These are phyloP conservation scores for Hypocryptadius cinnamomeus DNA, from an alignment of 2,113 vertebrate genomes.

Conservation along the genomic window DNA sequence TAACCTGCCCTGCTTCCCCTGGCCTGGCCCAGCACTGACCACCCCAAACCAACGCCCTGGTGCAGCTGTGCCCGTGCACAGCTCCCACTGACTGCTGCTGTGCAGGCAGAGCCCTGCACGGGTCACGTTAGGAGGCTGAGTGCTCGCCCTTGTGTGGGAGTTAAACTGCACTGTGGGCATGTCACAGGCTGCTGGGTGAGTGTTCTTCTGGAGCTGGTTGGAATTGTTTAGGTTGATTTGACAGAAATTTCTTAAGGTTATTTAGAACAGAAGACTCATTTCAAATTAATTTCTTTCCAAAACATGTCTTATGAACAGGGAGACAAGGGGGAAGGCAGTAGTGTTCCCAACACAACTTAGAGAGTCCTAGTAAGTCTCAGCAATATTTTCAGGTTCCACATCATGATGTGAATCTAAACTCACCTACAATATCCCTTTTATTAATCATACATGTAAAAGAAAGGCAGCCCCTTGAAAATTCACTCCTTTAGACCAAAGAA, in stretches of 20 bases:
- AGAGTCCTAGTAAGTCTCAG: background rate
- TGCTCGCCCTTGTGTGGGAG: background rate
- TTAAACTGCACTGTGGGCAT: background rate
- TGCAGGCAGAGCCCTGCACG: background rate
- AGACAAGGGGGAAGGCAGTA: background rate
- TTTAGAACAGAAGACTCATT: background rate
- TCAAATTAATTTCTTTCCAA: background rate
- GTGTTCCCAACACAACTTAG: background rate
- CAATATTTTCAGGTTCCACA: background rate
- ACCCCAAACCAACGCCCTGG: rapidly evolving
- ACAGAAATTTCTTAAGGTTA: background rate
- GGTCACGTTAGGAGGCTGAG: background rate
- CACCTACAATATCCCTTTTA: background rate
- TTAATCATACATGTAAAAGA: background rate
- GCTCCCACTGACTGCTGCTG: background rate
- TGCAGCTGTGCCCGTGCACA: background rate
- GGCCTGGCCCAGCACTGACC: background rate
- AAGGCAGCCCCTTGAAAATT: background rate
- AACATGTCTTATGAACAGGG: rapidly evolving
- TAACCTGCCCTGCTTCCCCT: conserved; percentile 27
- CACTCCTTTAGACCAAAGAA: background rate
- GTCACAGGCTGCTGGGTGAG: background rate
- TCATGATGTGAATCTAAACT: background rate
- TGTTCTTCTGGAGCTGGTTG: background rate
- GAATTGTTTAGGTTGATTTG: background rate